Evolutionary conservation across 2,888 invertebrate genomes (phyloP).

Genomic region (Epinotia bilunana): DNA sequence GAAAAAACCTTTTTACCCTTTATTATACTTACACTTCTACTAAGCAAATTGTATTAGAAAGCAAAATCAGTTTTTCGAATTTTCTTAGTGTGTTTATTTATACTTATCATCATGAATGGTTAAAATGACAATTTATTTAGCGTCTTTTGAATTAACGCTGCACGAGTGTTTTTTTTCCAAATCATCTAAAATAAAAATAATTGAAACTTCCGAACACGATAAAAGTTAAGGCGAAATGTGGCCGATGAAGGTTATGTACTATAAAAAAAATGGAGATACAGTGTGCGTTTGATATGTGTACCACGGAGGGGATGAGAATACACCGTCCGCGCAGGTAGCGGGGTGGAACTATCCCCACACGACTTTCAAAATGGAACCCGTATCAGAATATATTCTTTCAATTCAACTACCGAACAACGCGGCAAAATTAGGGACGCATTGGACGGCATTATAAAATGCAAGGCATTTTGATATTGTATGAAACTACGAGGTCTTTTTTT

Average conservation of each 20-base stretch:
- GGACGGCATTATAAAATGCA: background rate
- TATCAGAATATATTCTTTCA: slow-evolving; percentile 39
- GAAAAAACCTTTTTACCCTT: slow-evolving; percentile 69
- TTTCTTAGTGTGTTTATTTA: slow-evolving; percentile 23
- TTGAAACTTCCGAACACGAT: too few relatives aligned
- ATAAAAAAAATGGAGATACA: slow-evolving; percentile 47
- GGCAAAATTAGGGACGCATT: background rate
- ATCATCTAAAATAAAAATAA: too few relatives aligned
- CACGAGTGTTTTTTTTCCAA: background rate
- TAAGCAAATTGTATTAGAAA: slow-evolving; percentile 54
- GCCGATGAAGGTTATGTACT: background rate
- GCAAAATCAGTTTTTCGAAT: slow-evolving; percentile 10
- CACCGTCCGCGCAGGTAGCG: slow-evolving; percentile 74
- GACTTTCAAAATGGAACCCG: slow-evolving; percentile 63
- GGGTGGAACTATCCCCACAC: slow-evolving; percentile 58
- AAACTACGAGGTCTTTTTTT: background rate
- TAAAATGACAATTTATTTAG: background rate
- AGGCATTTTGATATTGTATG: background rate
- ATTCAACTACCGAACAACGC: background rate
- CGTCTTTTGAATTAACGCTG: too few relatives aligned
- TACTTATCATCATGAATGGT: background rate
- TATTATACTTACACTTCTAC: slow-evolving; percentile 66
- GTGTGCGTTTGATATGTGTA: slow-evolving; percentile 60
- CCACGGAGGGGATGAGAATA: slow-evolving; percentile 73
- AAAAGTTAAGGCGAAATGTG: too few relatives aligned